Evolutionary conservation across 2,113 vertebrate genomes (phyloP), one percentile per base, ranked within the genome.

Genomic region (Tragulus kanchil): DNA sequence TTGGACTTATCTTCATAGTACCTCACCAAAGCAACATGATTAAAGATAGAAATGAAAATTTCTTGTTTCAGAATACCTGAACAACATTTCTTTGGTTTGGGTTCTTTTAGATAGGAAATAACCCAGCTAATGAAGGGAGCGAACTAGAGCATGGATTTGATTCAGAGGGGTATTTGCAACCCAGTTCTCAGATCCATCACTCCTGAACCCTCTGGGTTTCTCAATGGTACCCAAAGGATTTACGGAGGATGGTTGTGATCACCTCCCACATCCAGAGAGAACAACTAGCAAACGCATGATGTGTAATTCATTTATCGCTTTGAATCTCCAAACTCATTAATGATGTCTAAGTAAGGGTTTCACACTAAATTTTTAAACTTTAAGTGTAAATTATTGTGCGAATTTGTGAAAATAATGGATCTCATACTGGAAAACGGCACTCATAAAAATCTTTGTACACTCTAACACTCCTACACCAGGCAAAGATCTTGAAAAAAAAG

Each of bases 221-320:
- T 1, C 10, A 8, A 31, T 1, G 0, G 25, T 4, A 15, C 79
- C 79, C 21, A 14, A 3, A 25, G 79, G 31, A 23, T 21, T 23
- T 8, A 5, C 0, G 25, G 65, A 52, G 26, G 31, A 16, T 3
- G 19, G 48, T 25, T 1, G 5, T 2, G 82, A 23, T 14, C 6
- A 0, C 36, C 28, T 62, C 45, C n/a, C 3, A 50, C 50, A 50
- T 2, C 15, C 36, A 45, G n/a, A 59, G 21, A 25, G 25, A 15
- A 9, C 65, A 48, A 19, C 54, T 1, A 54, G 54, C 62, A 84
- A 2, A 5, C 48, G 54, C 16, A 1, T 2, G 16, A 56, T 15
- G 26, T 4, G 45, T 1, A 2, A 2, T 16, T 8, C 2, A 0
- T 10, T 36, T 7, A 21, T 19, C 1, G 2, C 48, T 54, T 15